These are phyloP conservation scores for Orthonychiurus folsomi DNA, from an alignment of 2,888 invertebrate genomes.

Conservation along the genomic window DNA sequence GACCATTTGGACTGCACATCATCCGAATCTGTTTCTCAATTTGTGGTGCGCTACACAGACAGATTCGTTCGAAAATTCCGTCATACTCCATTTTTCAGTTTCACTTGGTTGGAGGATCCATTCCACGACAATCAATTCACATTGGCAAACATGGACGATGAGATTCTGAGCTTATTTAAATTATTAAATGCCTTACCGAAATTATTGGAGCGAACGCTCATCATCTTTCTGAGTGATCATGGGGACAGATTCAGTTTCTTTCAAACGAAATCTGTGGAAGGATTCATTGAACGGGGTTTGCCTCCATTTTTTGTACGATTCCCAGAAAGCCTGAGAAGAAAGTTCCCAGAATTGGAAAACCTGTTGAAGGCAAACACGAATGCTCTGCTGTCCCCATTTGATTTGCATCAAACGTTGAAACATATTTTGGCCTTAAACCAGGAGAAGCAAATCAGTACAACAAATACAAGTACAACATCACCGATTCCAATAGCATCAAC, in stretches of 20 bases:
- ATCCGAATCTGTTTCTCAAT: conserved; percentile 45
- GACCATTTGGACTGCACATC: conserved; percentile 13
- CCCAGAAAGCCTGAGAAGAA: conserved; percentile 54
- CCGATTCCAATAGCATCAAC: not conserved
- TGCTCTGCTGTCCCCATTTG: conserved; percentile 61
- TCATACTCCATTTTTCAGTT: conserved; percentile 57
- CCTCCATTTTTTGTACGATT: conserved; percentile 62
- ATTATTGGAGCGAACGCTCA: conserved; percentile 55
- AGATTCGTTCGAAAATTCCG: conserved; percentile 59
- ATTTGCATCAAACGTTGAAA: conserved; percentile 56
- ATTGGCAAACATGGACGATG: conserved; percentile 58
- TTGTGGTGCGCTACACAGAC: conserved; percentile 58
- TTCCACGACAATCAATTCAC: conserved; percentile 63
- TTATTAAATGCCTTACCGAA: conserved; percentile 51
- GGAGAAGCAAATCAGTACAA: not conserved
- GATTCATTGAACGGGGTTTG: conserved; percentile 61
- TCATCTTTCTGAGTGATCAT: conserved; percentile 66
- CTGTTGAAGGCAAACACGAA: conserved; percentile 55
- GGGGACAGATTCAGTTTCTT: conserved; percentile 65
- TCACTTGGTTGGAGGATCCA: conserved; percentile 70
- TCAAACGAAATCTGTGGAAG: conserved; percentile 58
- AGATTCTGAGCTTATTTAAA: conserved; percentile 52
- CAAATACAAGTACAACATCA: not conserved
- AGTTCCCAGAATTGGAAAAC: conserved; percentile 50
- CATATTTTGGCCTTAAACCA: conserved; percentile 10